Conservation (phyloP, 2,113 vertebrate genomes). For the Python bivittatus region DNA sequence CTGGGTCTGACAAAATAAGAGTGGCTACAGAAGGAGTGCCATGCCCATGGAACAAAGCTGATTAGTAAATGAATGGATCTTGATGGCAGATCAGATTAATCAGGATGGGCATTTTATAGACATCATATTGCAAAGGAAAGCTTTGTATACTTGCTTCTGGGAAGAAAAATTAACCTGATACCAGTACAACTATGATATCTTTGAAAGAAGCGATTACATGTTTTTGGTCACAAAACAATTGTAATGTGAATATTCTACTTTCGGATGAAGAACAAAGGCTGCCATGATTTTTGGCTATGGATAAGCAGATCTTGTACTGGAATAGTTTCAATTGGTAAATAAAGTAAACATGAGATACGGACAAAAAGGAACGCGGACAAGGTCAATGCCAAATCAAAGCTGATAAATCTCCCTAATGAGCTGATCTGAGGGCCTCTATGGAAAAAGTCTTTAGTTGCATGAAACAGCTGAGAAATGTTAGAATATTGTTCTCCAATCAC, state of each 20-base stretch:
- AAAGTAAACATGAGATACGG: not conserved
- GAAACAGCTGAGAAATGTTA: not conserved
- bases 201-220: not conserved
- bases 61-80: not conserved
- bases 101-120: not conserved
- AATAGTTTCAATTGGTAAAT: not conserved
- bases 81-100: not conserved
- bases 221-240: not conserved
- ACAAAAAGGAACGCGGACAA: not conserved
- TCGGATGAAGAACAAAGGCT: not conserved
- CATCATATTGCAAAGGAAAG: not conserved
- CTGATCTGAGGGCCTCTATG: not conserved
- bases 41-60: not conserved
- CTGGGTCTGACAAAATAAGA: not conserved
- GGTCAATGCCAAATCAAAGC: not conserved
- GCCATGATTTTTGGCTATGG: not conserved
- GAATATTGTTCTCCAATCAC: not conserved
- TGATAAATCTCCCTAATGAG: not conserved
- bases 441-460: not conserved
- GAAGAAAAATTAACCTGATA: not conserved
- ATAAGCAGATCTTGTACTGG: not conserved
- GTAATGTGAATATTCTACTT: not conserved
- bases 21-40: not conserved
- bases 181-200: not conserved
- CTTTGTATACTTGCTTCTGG: not conserved